These are phyloP conservation scores for Aspidiotus rigidus DNA, from an alignment of 2,888 invertebrate species.

Conservation along the genomic window DNA sequence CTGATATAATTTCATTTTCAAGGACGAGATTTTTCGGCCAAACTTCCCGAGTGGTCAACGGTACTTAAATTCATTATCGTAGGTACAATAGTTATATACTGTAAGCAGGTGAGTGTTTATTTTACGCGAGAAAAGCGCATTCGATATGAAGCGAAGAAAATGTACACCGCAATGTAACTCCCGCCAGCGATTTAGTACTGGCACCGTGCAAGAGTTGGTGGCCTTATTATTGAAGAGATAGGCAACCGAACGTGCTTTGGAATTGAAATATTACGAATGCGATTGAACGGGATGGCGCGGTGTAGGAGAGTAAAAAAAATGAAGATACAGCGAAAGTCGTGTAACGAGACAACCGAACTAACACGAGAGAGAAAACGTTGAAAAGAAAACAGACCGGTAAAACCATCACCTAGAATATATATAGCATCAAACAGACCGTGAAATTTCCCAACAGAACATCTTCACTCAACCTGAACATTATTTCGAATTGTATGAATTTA, in stretches of 20 bases:
- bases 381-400: slow-evolving; percentile 6
- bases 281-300: neutral
- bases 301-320: too few relatives aligned
- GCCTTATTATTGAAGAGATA: slow-evolving; percentile 21
- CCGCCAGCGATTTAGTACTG: neutral
- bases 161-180: too few relatives aligned
- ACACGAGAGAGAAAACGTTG: neutral
- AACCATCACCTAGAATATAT: neutral
- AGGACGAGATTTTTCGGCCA: too few relatives aligned
- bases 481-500: slow-evolving; percentile 16
- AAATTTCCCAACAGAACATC: slow-evolving; percentile 25
- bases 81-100: too few relatives aligned
- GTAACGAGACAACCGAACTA: too few relatives aligned
- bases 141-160: neutral
- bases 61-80: too few relatives aligned
- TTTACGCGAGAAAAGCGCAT: neutral
- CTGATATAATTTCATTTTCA: too few relatives aligned
- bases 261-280: neutral
- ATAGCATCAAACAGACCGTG: slow-evolving; percentile 14
- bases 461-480: slow-evolving; percentile 20
- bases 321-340: too few relatives aligned
- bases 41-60: too few relatives aligned
- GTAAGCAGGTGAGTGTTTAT: neutral
- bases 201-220: neutral
- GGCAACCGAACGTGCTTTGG: slow-evolving; percentile 17